A percentile compares a stretch with the other conserved stretches of the same genome.
Conservation (phyloP, 2,113 vertebrate genomes). For the Rhagologus leucostigma region DNA sequence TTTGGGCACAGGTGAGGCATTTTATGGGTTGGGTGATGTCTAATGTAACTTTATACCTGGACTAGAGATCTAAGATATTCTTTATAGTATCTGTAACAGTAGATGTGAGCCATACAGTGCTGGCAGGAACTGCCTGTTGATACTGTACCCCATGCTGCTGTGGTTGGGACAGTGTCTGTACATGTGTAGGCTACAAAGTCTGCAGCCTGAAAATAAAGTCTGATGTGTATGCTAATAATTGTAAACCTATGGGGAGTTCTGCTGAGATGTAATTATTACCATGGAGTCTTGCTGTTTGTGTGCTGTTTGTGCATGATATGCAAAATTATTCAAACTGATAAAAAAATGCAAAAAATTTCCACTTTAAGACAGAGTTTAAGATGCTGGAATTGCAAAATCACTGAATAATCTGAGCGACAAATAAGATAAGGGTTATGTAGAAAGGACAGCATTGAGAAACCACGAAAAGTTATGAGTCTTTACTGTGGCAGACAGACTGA, state of each 20-base stretch:
- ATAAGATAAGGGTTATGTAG: not conserved
- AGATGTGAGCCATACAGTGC: not conserved
- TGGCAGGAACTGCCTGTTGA: not conserved
- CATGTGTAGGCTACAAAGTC: not conserved
- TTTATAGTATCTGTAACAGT: not conserved
- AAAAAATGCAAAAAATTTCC: not conserved
- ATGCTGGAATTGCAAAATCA: not conserved
- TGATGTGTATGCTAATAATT: not conserved
- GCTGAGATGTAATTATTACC: not conserved
- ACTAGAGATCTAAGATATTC: not conserved
- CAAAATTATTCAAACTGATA: not conserved
- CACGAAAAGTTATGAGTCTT: not conserved
- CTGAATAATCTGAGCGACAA: not conserved
- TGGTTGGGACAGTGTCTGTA: not conserved
- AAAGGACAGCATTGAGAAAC: not conserved
- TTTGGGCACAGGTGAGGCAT: not conserved
- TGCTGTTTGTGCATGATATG: not conserved
- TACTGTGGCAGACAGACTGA: not conserved
- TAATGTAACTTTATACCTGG: not conserved
- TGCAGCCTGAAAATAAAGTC: not conserved
- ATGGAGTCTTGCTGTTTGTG: not conserved
- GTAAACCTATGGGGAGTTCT: not conserved
- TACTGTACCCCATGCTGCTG: not conserved
- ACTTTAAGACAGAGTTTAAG: not conserved
- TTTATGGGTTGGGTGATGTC: not conserved